Evolutionary conservation across 1,140 invertebrate species (phyloP).

Genomic region (Maconellicoccus hirsutus): DNA sequence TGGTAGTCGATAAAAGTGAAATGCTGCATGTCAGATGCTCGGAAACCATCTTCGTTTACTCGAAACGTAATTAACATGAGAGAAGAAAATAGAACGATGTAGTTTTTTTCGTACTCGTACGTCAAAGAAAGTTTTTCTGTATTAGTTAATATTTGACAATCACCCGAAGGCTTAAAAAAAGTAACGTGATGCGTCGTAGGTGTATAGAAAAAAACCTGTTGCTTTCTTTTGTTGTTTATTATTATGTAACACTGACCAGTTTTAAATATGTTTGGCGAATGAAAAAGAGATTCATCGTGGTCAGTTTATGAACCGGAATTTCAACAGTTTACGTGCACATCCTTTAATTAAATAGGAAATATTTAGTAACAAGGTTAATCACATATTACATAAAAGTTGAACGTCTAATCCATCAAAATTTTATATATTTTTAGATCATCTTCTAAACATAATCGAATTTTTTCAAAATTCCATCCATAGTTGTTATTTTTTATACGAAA

Average conservation of each 20-base stretch:
- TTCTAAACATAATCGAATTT: too few species aligned
- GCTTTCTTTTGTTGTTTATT: neutral
- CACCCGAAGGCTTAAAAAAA: neutral
- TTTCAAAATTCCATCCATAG: too few species aligned
- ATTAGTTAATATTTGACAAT: neutral
- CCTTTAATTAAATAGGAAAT: neutral
- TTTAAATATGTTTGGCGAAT: neutral
- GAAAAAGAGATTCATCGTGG: neutral
- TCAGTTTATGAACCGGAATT: neutral
- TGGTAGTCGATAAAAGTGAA: neutral
- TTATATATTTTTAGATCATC: too few species aligned
- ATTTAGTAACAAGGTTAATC: constrained; percentile 9
- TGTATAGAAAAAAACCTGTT: neutral
- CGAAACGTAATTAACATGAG: constrained; percentile 2
- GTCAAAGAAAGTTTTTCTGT: neutral
- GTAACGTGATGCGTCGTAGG: neutral
- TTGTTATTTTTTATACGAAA: too few species aligned
- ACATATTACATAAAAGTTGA: neutral
- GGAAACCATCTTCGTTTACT: neutral
- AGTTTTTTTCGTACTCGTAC: neutral
- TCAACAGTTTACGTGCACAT: neutral
- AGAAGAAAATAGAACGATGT: neutral
- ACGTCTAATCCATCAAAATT: neutral
- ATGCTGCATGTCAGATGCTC: neutral
- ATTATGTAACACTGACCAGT: neutral